Evolutionary conservation across 2,888 invertebrate species (phyloP), one percentile per base, ranked within the genome.

Genomic region (Cryptocheilus praepositus): DNA sequence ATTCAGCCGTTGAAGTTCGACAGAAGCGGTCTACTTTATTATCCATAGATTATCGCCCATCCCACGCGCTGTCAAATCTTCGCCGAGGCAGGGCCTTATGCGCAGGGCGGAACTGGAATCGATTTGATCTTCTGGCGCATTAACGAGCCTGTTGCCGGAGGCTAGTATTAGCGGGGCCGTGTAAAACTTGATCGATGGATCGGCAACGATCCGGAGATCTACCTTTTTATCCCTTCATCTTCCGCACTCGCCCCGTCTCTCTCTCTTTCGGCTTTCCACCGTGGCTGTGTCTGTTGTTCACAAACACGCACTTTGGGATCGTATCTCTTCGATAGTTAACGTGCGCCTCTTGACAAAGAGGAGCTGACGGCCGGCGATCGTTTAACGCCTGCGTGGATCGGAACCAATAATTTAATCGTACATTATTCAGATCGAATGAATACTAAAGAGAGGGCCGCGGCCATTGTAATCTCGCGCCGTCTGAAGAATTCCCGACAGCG

Each of bases 381-480:
- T 83, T 84, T 81, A 80, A 79, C 79, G 80, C 73, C 74, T 64
- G 77, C 74, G 71, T 68, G 70, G 74, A 73, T 65, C 76, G 57
- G 73, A 72, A 73, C 79, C 78, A 76, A 81, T 84, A 83, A 84
- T 85, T 83, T 83, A 80, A 81, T 79, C 78, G 75, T 77, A 76
- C 81, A 81, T 84, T 82, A 83, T 84, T 83, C 82, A 82, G 77
- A 82, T 81, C 79, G 79, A 81, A 80, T 81, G 81, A 84, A 83
- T 80, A 77, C 77, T 80, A 80, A 83, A 79, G 73, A 81, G 77
- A 67, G 61, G 56, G 66, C 54, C 70, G 60, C 36, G 46, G 61
- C 64, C 69, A 68, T 67, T 69, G 64, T 74, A 79, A 77, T 81
- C 73, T 73, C 60, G 55, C 64, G 52, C 59, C 49, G 78, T 71